Percentiles rank a stretch among this genome's conserved stretches.
These are phyloP conservation scores for Onychomys arenicola DNA, from an alignment of 2,797 vertebrate species.

Conservation along the genomic window DNA sequence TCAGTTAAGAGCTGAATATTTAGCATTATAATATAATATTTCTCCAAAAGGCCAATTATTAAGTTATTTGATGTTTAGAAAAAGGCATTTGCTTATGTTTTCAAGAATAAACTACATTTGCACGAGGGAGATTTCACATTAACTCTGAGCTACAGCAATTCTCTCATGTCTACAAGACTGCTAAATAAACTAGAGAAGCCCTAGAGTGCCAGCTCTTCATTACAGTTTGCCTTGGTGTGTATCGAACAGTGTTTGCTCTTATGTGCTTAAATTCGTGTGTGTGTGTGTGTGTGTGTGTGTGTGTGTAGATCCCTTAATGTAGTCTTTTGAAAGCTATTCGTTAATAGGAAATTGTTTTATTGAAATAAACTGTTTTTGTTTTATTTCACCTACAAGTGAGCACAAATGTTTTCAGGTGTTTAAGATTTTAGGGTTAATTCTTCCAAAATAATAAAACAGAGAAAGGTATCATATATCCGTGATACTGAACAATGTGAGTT, in stretches of 20 bases:
- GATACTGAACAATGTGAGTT: neutral
- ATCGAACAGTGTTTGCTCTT: neutral
- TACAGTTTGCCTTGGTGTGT: neutral
- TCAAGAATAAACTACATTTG: constrained; percentile 39
- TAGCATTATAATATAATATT: neutral
- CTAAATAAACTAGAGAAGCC: neutral
- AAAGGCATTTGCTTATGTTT: constrained; percentile 59
- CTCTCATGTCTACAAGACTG: neutral
- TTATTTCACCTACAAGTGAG: constrained; percentile 38
- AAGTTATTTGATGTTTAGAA: constrained; percentile 29
- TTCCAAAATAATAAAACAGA: constrained; percentile 44
- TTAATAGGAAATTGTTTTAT: constrained; percentile 44
- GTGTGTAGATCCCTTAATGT: constrained; percentile 1
- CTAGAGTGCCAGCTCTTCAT: neutral
- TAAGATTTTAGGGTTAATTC: constrained; percentile 38
- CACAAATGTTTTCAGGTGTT: constrained; percentile 8
- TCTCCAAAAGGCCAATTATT: neutral
- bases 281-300: neutral
- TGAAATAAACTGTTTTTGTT: constrained; percentile 50
- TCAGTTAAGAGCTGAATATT: neutral
- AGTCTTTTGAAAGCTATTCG: constrained; percentile 45
- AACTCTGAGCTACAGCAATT: neutral
- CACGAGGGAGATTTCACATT: neutral
- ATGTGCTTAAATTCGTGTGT: constrained; percentile 39
- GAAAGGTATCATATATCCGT: neutral